A percentile compares a stretch with the other conserved stretches of the same genome.
Conservation (phyloP, 37 sponge, comb jelly and placozoan genomes). For the Amphimedon queenslandica region DNA sequence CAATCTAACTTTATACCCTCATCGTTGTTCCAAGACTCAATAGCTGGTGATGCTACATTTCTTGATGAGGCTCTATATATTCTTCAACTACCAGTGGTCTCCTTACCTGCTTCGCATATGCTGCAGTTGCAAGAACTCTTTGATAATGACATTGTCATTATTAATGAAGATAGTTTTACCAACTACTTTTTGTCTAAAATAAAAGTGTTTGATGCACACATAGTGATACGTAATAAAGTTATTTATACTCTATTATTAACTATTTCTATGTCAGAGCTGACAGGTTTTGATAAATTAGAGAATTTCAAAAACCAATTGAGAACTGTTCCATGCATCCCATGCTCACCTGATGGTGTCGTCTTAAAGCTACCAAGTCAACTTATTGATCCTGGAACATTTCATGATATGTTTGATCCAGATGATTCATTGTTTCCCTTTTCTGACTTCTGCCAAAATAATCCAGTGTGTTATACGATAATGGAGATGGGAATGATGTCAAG, state of each 20-base stretch:
- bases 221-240: not conserved
- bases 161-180: conserved; percentile 7
- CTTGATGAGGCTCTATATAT: not conserved
- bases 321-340: conserved; percentile 31
- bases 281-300: not conserved
- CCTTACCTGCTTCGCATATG: not conserved
- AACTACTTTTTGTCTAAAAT: not conserved
- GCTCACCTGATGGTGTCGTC: conserved; percentile 29
- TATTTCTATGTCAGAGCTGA: not conserved
- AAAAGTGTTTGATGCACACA: not conserved
- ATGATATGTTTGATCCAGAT: conserved; percentile 16
- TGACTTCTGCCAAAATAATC: conserved; percentile 1
- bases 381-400: conserved; percentile 20
- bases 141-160: not conserved
- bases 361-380: conserved; percentile 16
- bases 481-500: conserved; percentile 33
- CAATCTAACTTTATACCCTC: conserved; percentile 18
- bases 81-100: conserved; percentile 20
- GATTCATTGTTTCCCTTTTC: conserved; percentile 41
- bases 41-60: not conserved
- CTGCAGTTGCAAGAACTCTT: not conserved
- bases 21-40: conserved; percentile 7
- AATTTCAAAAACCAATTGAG: conserved; percentile 1
- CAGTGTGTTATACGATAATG: not conserved
- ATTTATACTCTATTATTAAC: not conserved